Conservation (phyloP, 2,888 invertebrate species). For the Yponomeuta sedellus region DNA sequence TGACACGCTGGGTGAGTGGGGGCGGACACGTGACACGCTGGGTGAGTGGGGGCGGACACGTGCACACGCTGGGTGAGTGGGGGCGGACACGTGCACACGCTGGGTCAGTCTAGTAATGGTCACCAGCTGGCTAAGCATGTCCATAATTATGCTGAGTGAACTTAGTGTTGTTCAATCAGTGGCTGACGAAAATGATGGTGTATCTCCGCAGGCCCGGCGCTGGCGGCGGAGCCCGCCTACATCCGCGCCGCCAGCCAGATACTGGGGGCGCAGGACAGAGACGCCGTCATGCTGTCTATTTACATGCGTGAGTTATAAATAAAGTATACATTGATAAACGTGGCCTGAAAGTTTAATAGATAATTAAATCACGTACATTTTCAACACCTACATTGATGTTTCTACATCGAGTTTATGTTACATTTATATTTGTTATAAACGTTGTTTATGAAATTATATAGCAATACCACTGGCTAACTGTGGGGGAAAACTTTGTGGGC, state of each 20-base stretch:
- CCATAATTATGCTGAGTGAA: slow-evolving; percentile 82
- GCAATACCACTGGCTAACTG: no score
- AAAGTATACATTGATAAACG: no score
- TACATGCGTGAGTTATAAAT: slow-evolving; percentile 82
- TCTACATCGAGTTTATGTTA: no score
- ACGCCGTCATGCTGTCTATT: slow-evolving; percentile 81
- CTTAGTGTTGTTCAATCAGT: no score
- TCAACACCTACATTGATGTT: no score
- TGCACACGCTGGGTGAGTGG: slow-evolving; percentile 83
- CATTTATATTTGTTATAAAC: no score
- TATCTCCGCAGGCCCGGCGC: slow-evolving; percentile 43
- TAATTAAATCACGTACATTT: no score
- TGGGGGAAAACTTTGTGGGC: no score
- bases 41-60: slow-evolving; percentile 82
- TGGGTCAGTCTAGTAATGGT: no score
- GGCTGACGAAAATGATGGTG: no score
- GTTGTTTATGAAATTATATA: no score
- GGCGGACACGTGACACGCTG: slow-evolving; percentile 85
- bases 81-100: slow-evolving; percentile 85
- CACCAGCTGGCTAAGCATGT: slow-evolving; percentile 89
- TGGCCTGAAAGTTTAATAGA: no score
- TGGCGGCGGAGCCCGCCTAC: slow-evolving; percentile 52
- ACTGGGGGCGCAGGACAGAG: slow-evolving; percentile 40
- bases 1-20: slow-evolving; percentile 82
- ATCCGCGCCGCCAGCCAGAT: slow-evolving; percentile 44